phyloP scores from a whole-genome alignment of 2,113 vertebrate species.

The Leucoraja erinaceus region DNA sequence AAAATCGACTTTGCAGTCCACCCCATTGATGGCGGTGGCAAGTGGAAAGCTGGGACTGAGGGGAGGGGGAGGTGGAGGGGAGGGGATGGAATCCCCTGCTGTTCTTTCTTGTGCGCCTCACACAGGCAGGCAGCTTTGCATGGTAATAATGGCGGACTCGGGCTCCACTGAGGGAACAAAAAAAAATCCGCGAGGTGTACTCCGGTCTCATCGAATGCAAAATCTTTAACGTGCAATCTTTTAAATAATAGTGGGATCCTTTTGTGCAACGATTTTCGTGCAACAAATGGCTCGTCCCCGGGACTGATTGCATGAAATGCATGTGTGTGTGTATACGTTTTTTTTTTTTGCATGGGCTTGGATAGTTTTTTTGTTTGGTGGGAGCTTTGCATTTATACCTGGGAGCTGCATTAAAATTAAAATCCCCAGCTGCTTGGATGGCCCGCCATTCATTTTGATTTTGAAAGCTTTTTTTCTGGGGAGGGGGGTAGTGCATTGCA shows the following conservation, averaged over 20 bases:
- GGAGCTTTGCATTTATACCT: background rate
- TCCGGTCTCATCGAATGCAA: background rate
- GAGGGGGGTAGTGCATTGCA: background rate
- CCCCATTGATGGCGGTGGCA: background rate
- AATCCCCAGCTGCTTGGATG: background rate
- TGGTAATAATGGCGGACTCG: slow-evolving; percentile 34
- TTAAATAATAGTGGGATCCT: background rate
- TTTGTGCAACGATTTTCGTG: background rate
- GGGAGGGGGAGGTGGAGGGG: no score
- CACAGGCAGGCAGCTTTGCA: background rate
- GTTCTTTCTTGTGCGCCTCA: background rate
- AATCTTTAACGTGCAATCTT: background rate
- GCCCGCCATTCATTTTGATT: background rate
- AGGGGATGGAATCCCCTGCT: background rate
- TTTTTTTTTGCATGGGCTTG: background rate
- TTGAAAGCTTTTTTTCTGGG: background rate
- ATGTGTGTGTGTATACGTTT: background rate
- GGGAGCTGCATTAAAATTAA: background rate
- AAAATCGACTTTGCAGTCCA: no score
- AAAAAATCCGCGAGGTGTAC: slow-evolving; percentile 17
- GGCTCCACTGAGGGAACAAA: background rate
- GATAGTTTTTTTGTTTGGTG: background rate
- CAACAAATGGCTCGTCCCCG: slow-evolving; percentile 23
- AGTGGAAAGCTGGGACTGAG: background rate
- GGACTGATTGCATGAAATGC: background rate